Evolutionary conservation across 2,888 invertebrate genomes (phyloP).

Genomic region (Pristionchus mayeri): DNA sequence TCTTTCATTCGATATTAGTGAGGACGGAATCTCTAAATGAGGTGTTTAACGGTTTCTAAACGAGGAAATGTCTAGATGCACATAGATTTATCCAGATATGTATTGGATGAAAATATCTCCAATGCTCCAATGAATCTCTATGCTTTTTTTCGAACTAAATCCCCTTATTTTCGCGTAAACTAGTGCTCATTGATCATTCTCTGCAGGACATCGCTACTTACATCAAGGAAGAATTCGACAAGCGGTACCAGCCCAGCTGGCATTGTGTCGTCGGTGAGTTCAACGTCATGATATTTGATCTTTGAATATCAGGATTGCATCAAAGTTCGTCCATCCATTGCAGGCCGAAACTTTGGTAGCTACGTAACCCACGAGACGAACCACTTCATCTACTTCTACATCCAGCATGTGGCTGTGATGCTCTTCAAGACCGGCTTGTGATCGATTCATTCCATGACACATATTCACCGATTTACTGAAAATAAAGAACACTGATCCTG

Average conservation of each 20-base stretch:
- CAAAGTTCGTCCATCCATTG: background rate
- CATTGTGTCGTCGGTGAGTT: constrained; percentile 52
- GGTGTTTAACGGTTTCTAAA: background rate
- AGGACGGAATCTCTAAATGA: background rate
- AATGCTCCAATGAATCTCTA: background rate
- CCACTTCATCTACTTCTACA: constrained; percentile 59
- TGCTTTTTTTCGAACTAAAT: no score
- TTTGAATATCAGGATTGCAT: background rate
- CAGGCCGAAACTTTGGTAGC: constrained; percentile 55
- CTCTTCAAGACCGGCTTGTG: constrained; percentile 58
- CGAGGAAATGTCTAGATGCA: no score
- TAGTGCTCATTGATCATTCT: no score
- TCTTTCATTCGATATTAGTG: background rate
- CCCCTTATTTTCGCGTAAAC: no score
- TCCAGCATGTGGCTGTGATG: constrained; percentile 58
- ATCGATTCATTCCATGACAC: constrained; percentile 35
- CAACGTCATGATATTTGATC: background rate
- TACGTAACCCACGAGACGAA: constrained; percentile 57
- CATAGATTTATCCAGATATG: no score
- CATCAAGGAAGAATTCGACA: constrained; percentile 58
- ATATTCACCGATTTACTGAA: background rate
- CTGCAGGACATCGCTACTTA: constrained; percentile 56
- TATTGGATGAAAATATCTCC: no score
- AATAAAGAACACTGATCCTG: constrained; percentile 12
- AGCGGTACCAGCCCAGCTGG: constrained; percentile 53